Evolutionary conservation across 2,113 vertebrate species (phyloP).

Genomic region (Catharus minimus): DNA sequence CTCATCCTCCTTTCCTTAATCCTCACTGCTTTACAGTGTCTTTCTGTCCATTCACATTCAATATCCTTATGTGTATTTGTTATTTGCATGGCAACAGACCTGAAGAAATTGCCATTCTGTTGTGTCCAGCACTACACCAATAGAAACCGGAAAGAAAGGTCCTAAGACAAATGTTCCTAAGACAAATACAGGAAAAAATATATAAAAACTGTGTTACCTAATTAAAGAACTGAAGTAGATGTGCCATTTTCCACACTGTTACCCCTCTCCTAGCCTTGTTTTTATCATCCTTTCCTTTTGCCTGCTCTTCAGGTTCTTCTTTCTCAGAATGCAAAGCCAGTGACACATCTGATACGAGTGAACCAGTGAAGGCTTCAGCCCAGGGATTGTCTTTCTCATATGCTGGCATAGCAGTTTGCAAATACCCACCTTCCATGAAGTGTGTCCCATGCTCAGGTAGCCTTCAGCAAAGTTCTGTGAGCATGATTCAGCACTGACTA

Average conservation of each 20-base stretch:
- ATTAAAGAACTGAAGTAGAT: not conserved
- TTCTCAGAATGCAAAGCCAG: not conserved
- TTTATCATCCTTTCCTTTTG: not conserved
- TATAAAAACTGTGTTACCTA: not conserved
- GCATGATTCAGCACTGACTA: constrained; percentile 33
- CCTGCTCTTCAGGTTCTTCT: not conserved
- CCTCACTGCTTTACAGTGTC: not conserved
- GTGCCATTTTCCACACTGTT: not conserved
- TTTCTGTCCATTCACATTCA: not conserved
- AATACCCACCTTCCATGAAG: not conserved
- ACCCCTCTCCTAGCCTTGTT: not conserved
- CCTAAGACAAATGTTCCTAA: not conserved
- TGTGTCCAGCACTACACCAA: not conserved
- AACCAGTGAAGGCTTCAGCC: not conserved
- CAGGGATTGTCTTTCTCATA: not conserved
- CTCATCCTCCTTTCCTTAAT: not conserved
- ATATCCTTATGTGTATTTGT: not conserved
- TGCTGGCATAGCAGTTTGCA: not conserved
- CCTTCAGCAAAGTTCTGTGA: not conserved
- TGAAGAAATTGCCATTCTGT: not conserved
- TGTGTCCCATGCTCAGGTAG: not conserved
- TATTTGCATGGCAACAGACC: not conserved
- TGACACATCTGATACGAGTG: not conserved
- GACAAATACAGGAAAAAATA: not conserved
- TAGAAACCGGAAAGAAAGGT: not conserved